Evolutionary conservation across 2,797 vertebrate genomes (phyloP).

Genomic region (Cuculus canorus): DNA sequence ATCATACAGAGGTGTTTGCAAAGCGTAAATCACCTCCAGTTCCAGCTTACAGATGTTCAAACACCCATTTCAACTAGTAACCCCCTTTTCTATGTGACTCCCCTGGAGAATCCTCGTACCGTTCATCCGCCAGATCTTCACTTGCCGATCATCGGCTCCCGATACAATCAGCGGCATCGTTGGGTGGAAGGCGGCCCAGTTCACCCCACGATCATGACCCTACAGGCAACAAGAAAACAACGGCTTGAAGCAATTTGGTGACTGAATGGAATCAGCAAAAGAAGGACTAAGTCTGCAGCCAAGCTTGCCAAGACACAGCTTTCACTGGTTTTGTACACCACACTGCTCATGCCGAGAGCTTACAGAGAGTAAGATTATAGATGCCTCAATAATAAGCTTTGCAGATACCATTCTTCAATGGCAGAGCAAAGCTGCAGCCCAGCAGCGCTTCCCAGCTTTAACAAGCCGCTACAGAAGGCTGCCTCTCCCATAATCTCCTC

Average conservation of each 20-base stretch:
- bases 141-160: slow-evolving; percentile 94
- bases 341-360: neutral
- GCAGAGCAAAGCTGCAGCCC: neutral
- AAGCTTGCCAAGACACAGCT: neutral
- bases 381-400: neutral
- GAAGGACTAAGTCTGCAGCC: neutral
- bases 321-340: neutral
- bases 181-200: slow-evolving; percentile 98
- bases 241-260: neutral
- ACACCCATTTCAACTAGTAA: too few relatives aligned
- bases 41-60: neutral
- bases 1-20: rapidly evolving
- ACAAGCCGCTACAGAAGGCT: neutral
- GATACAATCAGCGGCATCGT: slow-evolving; percentile 97
- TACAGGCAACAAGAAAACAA: slow-evolving; percentile 35
- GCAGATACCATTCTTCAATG: neutral
- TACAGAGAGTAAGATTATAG: neutral
- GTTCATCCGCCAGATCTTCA: slow-evolving; percentile 98
- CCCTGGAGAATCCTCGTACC: slow-evolving; percentile 55
- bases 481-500: neutral
- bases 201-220: slow-evolving; percentile 96
- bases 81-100: too few relatives aligned
- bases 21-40: neutral
- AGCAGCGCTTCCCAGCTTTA: neutral
- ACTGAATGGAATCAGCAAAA: neutral